phyloP scores from a whole-genome alignment of 2,797 vertebrate genomes.

The Rhinella marina region DNA sequence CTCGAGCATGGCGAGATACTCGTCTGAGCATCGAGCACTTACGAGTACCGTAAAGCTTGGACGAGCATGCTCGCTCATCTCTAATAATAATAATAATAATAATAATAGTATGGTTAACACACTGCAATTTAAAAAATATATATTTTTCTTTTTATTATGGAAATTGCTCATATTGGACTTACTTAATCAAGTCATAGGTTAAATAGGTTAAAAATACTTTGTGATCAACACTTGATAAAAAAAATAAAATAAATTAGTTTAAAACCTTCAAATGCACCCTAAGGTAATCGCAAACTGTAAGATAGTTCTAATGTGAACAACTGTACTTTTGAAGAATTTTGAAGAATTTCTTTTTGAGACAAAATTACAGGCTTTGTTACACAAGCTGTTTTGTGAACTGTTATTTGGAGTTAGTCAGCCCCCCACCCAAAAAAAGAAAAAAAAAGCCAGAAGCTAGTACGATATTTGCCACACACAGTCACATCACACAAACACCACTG shows the following conservation, averaged over 20 bases:
- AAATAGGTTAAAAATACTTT: background rate
- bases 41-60: no score
- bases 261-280: conserved; percentile 30
- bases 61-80: no score
- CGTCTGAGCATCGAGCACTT: no score
- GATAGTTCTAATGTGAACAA: conserved; percentile 76
- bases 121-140: no score
- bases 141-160: background rate
- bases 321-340: conserved; percentile 77
- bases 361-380: conserved; percentile 83
- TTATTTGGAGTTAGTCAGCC: conserved; percentile 86
- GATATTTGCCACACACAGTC: conserved; percentile 73
- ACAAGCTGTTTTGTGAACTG: conserved; percentile 80
- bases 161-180: background rate
- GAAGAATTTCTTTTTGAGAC: conserved; percentile 83
- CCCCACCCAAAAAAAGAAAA: conserved; percentile 57
- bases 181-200: background rate
- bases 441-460: conserved; percentile 76
- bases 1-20: no score
- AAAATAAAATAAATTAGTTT: background rate
- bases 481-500: conserved; percentile 66
- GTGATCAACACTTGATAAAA: background rate
- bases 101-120: background rate
- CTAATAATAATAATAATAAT: background rate
- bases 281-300: conserved; percentile 73